Conservation (phyloP, 2,113 vertebrate genomes). For the Pelvicachromis taeniatus region DNA sequence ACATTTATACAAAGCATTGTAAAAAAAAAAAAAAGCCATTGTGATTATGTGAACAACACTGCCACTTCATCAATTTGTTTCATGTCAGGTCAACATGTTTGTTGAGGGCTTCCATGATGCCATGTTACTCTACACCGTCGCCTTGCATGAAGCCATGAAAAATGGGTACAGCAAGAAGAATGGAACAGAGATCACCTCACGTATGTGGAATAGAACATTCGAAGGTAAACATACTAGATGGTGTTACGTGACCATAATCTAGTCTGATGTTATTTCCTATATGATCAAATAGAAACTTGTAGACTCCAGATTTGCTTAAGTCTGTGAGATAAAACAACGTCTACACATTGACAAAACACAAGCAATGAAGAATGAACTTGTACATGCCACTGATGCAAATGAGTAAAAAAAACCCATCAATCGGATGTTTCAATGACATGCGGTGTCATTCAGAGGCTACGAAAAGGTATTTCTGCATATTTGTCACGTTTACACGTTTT, state of each 20-base stretch:
- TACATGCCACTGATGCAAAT: not conserved
- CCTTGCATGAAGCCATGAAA: slow-evolving; percentile 87
- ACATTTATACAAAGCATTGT: not conserved
- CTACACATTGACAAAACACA: not conserved
- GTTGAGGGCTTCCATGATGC: slow-evolving; percentile 98
- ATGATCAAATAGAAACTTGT: not conserved
- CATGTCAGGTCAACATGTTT: slow-evolving; percentile 92
- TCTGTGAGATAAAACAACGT: not conserved
- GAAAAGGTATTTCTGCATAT: not conserved
- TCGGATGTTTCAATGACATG: not conserved
- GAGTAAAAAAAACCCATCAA: not conserved
- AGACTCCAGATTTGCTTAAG: not conserved
- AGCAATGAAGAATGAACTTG: not conserved
- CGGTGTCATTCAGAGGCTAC: too few species aligned
- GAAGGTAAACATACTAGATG: slow-evolving; percentile 79
- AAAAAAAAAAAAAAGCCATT: not conserved
- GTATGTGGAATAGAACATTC: slow-evolving; percentile 91
- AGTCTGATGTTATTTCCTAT: not conserved
- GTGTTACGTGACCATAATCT: rapidly evolving
- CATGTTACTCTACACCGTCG: slow-evolving; percentile 87
- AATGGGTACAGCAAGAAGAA: slow-evolving; percentile 87
- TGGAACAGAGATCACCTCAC: slow-evolving; percentile 84
- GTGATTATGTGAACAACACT: not conserved
- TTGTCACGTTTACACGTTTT: not conserved
- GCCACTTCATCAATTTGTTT: not conserved